Conservation (phyloP, 2,113 vertebrate species). For the Lagopus muta region DNA sequence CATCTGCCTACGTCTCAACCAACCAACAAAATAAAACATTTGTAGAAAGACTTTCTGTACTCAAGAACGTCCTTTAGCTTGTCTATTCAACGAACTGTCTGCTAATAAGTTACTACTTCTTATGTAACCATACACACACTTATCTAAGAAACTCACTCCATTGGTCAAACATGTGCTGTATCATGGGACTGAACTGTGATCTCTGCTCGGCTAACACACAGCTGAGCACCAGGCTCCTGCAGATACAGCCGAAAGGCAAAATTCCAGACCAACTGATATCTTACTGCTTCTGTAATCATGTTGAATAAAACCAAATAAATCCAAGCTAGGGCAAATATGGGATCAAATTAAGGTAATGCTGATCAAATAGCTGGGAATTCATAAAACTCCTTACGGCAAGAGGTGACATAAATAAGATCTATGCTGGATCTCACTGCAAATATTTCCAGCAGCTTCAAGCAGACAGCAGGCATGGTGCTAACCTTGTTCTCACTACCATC, state of each 20-base stretch:
- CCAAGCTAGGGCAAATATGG: not conserved
- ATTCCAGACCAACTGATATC: slow-evolving; percentile 16
- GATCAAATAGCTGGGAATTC: not conserved
- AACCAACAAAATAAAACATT: not conserved
- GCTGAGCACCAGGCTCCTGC: not conserved
- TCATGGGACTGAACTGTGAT: slow-evolving; percentile 78
- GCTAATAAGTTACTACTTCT: not conserved
- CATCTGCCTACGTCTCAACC: not conserved
- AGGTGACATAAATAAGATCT: not conserved
- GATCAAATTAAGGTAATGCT: not conserved
- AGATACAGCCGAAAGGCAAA: slow-evolving; percentile 38
- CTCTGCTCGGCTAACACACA: slow-evolving; percentile 25
- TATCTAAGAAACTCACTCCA: not conserved
- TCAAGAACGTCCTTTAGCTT: not conserved
- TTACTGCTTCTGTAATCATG: not conserved
- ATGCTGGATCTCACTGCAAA: not conserved
- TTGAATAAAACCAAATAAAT: not conserved
- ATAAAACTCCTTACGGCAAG: not conserved
- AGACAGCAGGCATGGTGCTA: not conserved
- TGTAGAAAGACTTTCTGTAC: not conserved
- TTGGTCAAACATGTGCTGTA: slow-evolving; percentile 34
- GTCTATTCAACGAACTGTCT: not conserved
- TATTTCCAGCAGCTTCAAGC: not conserved
- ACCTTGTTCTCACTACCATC: not conserved
- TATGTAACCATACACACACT: not conserved